Evolutionary conservation across 2,797 vertebrate species (phyloP).

Genomic region (Rallus crepitans): DNA sequence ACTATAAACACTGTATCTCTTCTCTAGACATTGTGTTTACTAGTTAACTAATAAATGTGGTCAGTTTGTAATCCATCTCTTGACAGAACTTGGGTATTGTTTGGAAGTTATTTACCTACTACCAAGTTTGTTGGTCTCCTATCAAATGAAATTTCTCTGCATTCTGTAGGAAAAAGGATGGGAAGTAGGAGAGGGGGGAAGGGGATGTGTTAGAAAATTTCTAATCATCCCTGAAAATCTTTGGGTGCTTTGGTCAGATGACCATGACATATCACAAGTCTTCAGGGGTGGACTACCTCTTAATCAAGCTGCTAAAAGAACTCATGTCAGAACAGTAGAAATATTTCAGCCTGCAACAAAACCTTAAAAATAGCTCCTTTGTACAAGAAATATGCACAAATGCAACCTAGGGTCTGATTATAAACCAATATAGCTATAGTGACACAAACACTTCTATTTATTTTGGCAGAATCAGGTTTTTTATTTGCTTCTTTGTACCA

Average conservation of each 20-base stretch:
- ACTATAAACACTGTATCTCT: neutral
- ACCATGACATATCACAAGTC: neutral
- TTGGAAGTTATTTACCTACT: neutral
- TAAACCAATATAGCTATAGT: neutral
- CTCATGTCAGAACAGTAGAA: neutral
- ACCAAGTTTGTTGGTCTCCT: neutral
- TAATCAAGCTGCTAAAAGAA: constrained; percentile 17
- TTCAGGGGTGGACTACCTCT: constrained; percentile 8
- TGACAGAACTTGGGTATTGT: neutral
- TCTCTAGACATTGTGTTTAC: neutral
- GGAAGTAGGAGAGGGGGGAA: too few species aligned
- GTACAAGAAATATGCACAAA: neutral
- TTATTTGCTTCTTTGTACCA: neutral
- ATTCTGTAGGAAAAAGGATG: neutral
- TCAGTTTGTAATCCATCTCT: neutral
- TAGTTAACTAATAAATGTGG: neutral
- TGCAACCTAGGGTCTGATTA: neutral
- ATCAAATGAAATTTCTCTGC: neutral
- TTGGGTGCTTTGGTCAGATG: neutral
- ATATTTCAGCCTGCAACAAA: neutral
- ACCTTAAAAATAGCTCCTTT: neutral
- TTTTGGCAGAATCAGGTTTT: neutral
- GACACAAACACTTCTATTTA: neutral
- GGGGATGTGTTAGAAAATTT: neutral
- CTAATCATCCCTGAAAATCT: neutral